Evolutionary conservation across 2,113 vertebrate genomes (phyloP).

Genomic region (Trichechus manatus): DNA sequence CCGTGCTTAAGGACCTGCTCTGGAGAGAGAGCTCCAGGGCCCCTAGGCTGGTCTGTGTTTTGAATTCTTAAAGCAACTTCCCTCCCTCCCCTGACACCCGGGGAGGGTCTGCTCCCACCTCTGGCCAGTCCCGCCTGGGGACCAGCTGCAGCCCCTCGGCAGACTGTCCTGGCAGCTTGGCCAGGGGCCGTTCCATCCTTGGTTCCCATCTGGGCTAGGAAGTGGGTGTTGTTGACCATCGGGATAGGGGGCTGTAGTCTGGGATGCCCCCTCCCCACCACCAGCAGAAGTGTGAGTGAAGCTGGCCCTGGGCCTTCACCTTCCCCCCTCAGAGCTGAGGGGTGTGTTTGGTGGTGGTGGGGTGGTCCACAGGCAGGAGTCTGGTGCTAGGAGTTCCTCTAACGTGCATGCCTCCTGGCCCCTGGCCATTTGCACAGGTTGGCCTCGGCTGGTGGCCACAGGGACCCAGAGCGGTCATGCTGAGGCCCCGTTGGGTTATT

Average conservation of each 20-base stretch:
- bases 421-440: not conserved
- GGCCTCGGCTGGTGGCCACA: not conserved
- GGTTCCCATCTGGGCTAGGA: not conserved
- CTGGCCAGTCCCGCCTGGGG: not conserved
- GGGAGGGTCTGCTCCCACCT: not conserved
- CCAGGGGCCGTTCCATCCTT: not conserved
- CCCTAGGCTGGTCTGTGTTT: not conserved
- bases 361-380: not conserved
- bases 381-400: constrained; percentile 18
- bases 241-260: not conserved
- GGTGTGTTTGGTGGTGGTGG: too few species aligned
- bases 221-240: not conserved
- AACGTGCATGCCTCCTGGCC: not conserved
- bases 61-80: not conserved
- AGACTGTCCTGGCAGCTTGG: not conserved
- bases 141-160: not conserved
- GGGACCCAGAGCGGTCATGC: not conserved
- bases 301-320: not conserved
- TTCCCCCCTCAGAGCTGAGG: not conserved
- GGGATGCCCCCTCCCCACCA: not conserved
- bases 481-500: fast-evolving
- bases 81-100: not conserved
- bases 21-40: not conserved
- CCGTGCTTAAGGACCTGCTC: not conserved
- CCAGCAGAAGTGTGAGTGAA: not conserved